These are phyloP conservation scores for Punctoribates punctum DNA, from an alignment of 2,888 invertebrate genomes.

Conservation along the genomic window DNA sequence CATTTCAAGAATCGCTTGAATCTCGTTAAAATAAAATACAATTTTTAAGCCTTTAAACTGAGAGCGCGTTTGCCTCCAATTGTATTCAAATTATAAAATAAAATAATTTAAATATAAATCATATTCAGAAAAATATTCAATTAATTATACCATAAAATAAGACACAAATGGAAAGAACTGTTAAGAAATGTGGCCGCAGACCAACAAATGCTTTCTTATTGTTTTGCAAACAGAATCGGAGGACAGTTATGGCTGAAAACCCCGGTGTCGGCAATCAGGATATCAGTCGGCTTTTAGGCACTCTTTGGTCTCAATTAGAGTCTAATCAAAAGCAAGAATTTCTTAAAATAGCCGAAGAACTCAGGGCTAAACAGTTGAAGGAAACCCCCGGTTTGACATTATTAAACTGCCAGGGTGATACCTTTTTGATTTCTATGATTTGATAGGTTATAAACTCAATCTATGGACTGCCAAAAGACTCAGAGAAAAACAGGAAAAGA, in stretches of 20 bases:
- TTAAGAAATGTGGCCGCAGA: neutral
- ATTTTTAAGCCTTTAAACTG: too few relatives aligned
- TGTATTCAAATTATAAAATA: too few relatives aligned
- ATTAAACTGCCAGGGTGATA: neutral
- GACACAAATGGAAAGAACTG: neutral
- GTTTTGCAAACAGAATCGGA: neutral
- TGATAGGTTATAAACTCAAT: neutral
- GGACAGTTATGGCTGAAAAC: neutral
- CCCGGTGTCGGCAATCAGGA: neutral
- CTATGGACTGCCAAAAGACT: neutral
- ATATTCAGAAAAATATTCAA: too few relatives aligned
- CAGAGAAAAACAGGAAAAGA: neutral
- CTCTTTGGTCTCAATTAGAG: neutral
- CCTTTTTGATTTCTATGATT: neutral
- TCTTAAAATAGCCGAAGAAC: neutral
- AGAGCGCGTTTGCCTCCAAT: too few relatives aligned
- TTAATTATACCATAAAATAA: too few relatives aligned
- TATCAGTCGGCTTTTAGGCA: neutral
- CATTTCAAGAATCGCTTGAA: too few relatives aligned
- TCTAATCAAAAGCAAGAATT: neutral
- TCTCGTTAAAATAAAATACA: too few relatives aligned
- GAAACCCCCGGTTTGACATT: neutral
- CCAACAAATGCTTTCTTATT: neutral
- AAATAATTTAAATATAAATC: too few relatives aligned
- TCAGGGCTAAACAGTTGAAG: neutral